A percentile compares a stretch with the other conserved stretches of the same genome.
Evolutionary conservation across 2,888 invertebrate species (phyloP).

Genomic region (Apodemia hepburni): DNA sequence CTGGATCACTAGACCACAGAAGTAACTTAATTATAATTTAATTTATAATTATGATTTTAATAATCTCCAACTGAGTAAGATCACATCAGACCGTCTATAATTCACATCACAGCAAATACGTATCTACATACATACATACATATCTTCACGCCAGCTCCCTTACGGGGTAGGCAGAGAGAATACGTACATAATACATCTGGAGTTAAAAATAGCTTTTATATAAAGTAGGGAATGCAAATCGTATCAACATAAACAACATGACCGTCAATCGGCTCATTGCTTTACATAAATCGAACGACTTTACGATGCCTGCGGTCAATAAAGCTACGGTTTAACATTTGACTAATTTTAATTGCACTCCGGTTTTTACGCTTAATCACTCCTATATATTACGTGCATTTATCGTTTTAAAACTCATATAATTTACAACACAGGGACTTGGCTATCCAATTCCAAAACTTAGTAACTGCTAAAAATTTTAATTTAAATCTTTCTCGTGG

Average conservation of each 20-base stretch:
- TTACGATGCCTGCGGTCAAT: slow-evolving; percentile 57
- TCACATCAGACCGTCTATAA: too few species aligned
- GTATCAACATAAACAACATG: slow-evolving; percentile 29
- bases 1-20: too few species aligned
- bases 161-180: too few species aligned
- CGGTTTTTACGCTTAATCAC: slow-evolving; percentile 57
- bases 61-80: too few species aligned
- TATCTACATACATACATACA: too few species aligned
- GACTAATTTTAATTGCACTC: slow-evolving; percentile 66
- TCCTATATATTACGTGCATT: slow-evolving; percentile 54
- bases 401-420: slow-evolving; percentile 58
- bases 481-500: background rate
- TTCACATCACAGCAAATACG: background rate
- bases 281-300: slow-evolving; percentile 61
- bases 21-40: too few species aligned
- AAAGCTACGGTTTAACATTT: slow-evolving; percentile 61
- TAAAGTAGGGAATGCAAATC: slow-evolving; percentile 39
- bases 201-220: slow-evolving; percentile 19
- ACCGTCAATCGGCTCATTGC: slow-evolving; percentile 36
- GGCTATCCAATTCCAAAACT: background rate
- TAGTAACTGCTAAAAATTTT: background rate
- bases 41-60: too few species aligned
- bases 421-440: slow-evolving; percentile 52
- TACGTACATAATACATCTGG: too few species aligned
- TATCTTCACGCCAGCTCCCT: too few species aligned